Percentiles rank a stretch among this genome's conserved stretches.
phyloP scores from a whole-genome alignment of 2,797 vertebrate genomes.

The Telmatherina bonti region DNA sequence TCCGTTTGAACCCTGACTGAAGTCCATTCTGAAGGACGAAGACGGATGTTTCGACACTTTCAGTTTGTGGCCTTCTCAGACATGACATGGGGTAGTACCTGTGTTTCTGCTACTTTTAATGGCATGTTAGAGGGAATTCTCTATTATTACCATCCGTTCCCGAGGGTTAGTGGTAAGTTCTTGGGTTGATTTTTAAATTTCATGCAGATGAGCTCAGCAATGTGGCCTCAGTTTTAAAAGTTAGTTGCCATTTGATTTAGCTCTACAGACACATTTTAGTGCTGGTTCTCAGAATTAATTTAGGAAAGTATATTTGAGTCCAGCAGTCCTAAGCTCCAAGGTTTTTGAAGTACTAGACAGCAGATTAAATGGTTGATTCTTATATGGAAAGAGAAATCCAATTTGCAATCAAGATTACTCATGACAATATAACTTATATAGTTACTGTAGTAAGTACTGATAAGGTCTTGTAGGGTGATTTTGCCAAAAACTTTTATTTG shows the following conservation, averaged over 20 bases:
- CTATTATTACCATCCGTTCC: constrained; percentile 32
- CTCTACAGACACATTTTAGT: neutral
- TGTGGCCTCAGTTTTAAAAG: constrained; percentile 12
- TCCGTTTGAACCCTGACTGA: constrained; percentile 86
- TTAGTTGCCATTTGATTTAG: neutral
- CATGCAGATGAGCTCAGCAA: constrained; percentile 2
- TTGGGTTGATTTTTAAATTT: constrained; percentile 2
- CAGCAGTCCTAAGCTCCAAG: neutral
- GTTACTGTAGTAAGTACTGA: neutral
- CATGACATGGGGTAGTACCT: constrained; percentile 80
- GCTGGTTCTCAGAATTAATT: neutral
- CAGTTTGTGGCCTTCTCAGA: constrained; percentile 81
- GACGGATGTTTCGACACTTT: constrained; percentile 84
- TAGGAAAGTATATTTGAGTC: neutral
- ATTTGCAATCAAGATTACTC: neutral
- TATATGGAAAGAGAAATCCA: neutral
- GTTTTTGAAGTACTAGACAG: neutral
- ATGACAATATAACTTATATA: neutral
- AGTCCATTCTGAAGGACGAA: constrained; percentile 86
- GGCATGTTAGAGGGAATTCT: constrained; percentile 56
- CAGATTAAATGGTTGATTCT: neutral
- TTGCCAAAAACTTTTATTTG: neutral
- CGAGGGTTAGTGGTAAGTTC: constrained; percentile 18
- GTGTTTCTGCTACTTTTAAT: constrained; percentile 74
- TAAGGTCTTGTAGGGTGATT: no score